Evolutionary conservation across 2,797 vertebrate species (phyloP).

Genomic region (Semaprochilodus insignis): DNA sequence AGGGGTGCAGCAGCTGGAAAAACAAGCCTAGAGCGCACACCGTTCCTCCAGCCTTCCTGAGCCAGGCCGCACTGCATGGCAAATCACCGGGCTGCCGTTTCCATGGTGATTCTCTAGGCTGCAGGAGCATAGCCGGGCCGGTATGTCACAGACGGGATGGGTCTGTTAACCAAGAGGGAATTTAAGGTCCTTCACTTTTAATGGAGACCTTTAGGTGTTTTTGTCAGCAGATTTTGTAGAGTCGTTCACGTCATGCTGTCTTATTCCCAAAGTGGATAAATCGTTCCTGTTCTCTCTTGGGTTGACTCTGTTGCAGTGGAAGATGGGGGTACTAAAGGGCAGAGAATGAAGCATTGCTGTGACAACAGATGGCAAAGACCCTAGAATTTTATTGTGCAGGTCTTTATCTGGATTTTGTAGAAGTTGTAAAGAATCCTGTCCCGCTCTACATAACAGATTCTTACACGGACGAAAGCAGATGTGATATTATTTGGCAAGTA

Average conservation of each 20-base stretch:
- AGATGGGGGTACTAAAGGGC: conserved; percentile 26
- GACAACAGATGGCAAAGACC: conserved; percentile 49
- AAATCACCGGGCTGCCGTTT: conserved; percentile 25
- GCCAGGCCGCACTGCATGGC: conserved; percentile 4
- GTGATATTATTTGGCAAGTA: background rate
- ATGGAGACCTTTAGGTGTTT: conserved; percentile 42
- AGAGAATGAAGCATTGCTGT: conserved; percentile 47
- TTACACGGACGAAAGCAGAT: background rate
- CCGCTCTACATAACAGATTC: background rate
- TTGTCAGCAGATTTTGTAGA: conserved; percentile 35
- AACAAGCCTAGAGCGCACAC: conserved; percentile 36
- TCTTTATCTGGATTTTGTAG: conserved; percentile 20
- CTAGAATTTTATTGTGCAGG: conserved; percentile 31
- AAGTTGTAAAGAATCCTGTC: conserved; percentile 3
- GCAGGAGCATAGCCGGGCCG: conserved; percentile 35
- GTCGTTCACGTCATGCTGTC: conserved; percentile 18
- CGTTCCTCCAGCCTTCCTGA: conserved; percentile 20
- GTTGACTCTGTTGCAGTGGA: conserved; percentile 32
- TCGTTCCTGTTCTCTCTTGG: conserved; percentile 6
- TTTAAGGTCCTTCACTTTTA: conserved; percentile 53
- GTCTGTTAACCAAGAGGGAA: conserved; percentile 11
- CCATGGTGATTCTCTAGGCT: conserved; percentile 58
- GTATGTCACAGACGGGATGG: conserved; percentile 40
- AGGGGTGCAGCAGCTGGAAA: conserved; percentile 59
- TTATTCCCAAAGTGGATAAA: conserved; percentile 41